Conservation (phyloP, 2,113 vertebrate genomes). For the Vombatus ursinus region DNA sequence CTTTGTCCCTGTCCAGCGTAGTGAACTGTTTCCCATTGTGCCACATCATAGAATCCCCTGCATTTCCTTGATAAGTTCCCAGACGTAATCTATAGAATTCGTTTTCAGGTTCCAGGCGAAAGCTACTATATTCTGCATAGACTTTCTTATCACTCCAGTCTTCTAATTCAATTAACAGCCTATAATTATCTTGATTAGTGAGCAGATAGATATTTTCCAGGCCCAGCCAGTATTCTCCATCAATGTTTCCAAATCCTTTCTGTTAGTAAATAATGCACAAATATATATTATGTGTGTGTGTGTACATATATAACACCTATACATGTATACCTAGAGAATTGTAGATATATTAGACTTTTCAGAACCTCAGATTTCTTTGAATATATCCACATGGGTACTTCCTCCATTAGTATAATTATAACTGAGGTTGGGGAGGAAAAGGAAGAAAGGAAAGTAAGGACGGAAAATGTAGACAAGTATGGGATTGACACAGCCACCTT, state of each 20-base stretch:
- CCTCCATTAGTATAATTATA: background rate
- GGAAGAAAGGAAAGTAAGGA: background rate
- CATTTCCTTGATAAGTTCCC: conserved; percentile 97
- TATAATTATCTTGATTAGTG: conserved; percentile 96
- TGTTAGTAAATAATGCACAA: conserved; percentile 76
- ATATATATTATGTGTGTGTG: background rate
- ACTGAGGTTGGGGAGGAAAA: background rate
- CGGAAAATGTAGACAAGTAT: background rate
- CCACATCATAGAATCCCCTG: conserved; percentile 96
- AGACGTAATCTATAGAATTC: conserved; percentile 94
- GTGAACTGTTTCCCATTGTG: conserved; percentile 98
- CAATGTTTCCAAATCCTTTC: conserved; percentile 99
- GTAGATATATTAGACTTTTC: background rate
- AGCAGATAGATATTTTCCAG: conserved; percentile 95
- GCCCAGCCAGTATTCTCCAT: conserved; percentile 97
- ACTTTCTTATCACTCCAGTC: conserved; percentile 99
- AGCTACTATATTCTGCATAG: conserved; percentile 98
- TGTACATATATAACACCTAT: background rate
- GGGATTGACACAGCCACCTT: conserved; percentile 9
- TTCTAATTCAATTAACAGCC: conserved; percentile 95
- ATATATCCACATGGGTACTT: background rate
- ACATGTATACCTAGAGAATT: background rate
- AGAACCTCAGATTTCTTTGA: background rate
- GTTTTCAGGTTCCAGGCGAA: conserved; percentile 93
- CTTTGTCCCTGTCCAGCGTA: conserved; percentile 96